Percentiles rank a stretch among this genome's conserved stretches.
Conservation (phyloP, 30 jellyfish, hydroid and myxozoan species). For the Aurelia coerulea region DNA sequence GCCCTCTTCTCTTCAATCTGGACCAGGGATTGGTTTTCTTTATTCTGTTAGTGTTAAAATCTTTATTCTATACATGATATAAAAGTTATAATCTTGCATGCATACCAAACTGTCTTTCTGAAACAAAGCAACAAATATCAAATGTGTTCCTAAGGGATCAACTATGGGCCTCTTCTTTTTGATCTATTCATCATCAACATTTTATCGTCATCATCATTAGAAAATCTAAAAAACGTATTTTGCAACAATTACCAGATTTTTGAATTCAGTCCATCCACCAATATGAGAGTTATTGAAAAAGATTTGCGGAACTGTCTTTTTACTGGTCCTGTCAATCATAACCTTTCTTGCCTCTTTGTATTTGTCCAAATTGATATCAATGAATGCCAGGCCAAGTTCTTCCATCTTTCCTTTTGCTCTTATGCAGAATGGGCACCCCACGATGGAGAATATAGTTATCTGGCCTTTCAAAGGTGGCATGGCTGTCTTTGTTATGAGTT, state of each 20-base stretch:
- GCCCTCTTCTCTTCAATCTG: too few relatives aligned
- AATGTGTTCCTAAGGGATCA: too few relatives aligned
- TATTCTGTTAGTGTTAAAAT: too few relatives aligned
- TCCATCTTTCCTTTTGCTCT: conserved; percentile 83
- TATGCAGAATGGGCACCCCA: conserved; percentile 94
- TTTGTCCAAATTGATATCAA: conserved; percentile 79
- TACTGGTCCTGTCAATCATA: conserved; percentile 81
- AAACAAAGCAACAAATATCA: too few relatives aligned
- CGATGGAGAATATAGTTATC: conserved; percentile 71
- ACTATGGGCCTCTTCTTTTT: neutral
- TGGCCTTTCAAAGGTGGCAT: conserved; percentile 68
- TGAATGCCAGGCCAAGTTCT: conserved; percentile 71
- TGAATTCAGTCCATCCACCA: conserved; percentile 85
- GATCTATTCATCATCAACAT: neutral
- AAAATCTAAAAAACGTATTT: neutral
- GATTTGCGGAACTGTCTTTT: conserved; percentile 91
- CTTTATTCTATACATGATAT: too few relatives aligned
- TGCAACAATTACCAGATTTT: conserved; percentile 55
- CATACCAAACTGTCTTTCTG: too few relatives aligned
- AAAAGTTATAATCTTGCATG: too few relatives aligned
- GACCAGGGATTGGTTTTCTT: too few relatives aligned
- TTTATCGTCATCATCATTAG: neutral
- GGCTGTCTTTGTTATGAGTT: too few relatives aligned
- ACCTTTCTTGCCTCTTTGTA: conserved; percentile 49
- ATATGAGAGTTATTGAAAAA: conserved; percentile 76